These are phyloP conservation scores for Eretmochelys imbricata DNA, from an alignment of 2,113 vertebrate species.

Conservation along the genomic window DNA sequence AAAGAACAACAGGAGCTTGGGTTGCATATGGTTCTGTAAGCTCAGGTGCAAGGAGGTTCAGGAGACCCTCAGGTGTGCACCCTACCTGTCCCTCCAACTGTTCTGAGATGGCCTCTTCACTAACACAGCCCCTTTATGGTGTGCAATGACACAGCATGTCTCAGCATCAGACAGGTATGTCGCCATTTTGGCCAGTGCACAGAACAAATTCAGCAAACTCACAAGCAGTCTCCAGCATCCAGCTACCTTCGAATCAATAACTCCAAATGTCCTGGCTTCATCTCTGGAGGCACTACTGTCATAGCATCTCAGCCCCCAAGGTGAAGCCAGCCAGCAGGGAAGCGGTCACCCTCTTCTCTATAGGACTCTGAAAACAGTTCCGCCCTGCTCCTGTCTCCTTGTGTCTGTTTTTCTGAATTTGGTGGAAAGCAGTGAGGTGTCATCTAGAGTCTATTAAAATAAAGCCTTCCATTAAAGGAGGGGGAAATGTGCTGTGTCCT, in stretches of 20 bases:
- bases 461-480: constrained; percentile 13
- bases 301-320: not conserved
- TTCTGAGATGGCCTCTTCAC: no score
- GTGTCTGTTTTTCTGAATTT: constrained; percentile 30
- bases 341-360: constrained; percentile 17
- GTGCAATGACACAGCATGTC: not conserved
- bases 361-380: constrained; percentile 3
- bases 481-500: not conserved
- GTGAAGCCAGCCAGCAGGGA: not conserved
- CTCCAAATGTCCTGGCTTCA: not conserved
- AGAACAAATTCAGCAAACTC: not conserved
- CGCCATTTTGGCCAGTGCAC: not conserved
- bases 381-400: not conserved
- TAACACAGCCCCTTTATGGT: no score
- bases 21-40: no score
- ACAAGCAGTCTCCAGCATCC: not conserved
- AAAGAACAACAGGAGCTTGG: no score
- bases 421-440: constrained; percentile 9
- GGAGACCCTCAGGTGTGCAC: no score
- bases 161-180: not conserved
- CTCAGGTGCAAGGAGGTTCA: no score
- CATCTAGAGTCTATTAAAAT: constrained; percentile 53
- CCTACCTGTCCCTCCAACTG: not conserved
- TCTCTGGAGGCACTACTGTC: not conserved
- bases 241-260: constrained; percentile 25